Base-by-base conservation (phyloP, 1,140 invertebrate genomes). In the Drosophila sulfurigaster region DNA sequence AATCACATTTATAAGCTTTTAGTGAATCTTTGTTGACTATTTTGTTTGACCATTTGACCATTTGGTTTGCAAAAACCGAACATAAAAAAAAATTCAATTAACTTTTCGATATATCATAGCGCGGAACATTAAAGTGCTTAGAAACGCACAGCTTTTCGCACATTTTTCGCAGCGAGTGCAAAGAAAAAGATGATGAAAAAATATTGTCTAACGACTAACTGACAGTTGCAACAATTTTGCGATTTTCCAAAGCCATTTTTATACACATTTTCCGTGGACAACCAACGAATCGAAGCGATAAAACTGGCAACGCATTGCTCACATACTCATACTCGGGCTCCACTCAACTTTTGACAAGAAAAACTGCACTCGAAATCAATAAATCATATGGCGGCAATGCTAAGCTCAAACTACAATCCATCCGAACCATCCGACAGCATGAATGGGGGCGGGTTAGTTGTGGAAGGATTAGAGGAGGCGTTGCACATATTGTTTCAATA, bases 401-500 rank as follows among this genome's bases (percentile, higher is more conserved):
- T 63, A 75, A 69, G 79, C 82, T 79, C 57, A 70, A 82, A 87
- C 82, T 75, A 72, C 59, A 62, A 82, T 65, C 75, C 38, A 35
- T 35, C 11, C 20, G 7, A 20, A 10, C 51, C 41, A 28, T 10
- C 8, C 20, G 3, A 13, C 10, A 45, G 5, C 20, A 25, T 25
- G 20, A 25, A 28, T 5, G 16, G 25, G 5, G 32, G 8, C 25
- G 38, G 30, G 11, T 28, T n/a, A 7, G 57, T 6, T 25, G 32
- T 30, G 15, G 58, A 0, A 38, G 11, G 15, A 10, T 1, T 10
- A 15, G 8, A 13, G 20, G 59, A 8, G 54, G 5, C 16, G 35
- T 20, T 54, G 66, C 79, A 78, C 83, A 87, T 87, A 87, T 88
- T 89, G 81, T 88, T 89, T 85, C 85, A 89, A 88, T 88, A 88